These are phyloP conservation scores for Daubentonia madagascariensis DNA, from an alignment of 2,113 vertebrate genomes.

Conservation along the genomic window DNA sequence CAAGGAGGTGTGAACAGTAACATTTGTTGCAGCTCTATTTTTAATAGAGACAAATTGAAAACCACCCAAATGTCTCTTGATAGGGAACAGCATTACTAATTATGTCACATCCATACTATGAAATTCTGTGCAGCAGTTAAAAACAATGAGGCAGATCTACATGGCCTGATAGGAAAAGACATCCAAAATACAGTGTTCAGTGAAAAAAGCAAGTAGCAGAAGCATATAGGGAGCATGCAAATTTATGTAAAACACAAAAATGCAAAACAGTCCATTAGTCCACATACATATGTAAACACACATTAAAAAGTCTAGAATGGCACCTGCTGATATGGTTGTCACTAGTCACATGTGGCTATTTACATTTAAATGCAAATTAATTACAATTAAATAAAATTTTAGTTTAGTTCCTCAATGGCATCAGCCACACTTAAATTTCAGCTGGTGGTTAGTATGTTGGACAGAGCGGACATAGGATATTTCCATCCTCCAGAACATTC, in stretches of 20 bases:
- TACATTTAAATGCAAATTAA: constrained; percentile 13
- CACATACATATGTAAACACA: background rate
- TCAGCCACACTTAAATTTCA: too few relatives aligned
- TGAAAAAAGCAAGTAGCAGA: background rate
- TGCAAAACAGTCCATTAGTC: background rate
- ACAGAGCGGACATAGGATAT: background rate
- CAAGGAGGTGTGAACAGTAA: background rate
- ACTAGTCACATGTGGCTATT: background rate
- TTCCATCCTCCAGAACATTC: background rate
- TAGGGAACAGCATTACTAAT: background rate
- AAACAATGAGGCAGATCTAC: background rate
- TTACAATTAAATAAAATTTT: background rate
- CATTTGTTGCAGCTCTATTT: background rate
- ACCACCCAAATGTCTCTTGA: background rate
- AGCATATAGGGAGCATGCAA: background rate
- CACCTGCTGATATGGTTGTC: accelerated
- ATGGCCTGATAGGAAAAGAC: background rate
- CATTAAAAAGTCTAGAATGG: background rate
- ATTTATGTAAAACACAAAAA: constrained; percentile 19
- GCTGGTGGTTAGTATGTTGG: background rate
- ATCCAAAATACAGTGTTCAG: background rate
- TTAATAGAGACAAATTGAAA: background rate
- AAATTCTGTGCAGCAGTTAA: background rate
- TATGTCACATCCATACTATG: background rate
- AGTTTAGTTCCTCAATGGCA: background rate